Evolutionary conservation across 1,140 invertebrate genomes (phyloP), one percentile per base, ranked within the genome.

Genomic region (Bilobella aurantiaca): DNA sequence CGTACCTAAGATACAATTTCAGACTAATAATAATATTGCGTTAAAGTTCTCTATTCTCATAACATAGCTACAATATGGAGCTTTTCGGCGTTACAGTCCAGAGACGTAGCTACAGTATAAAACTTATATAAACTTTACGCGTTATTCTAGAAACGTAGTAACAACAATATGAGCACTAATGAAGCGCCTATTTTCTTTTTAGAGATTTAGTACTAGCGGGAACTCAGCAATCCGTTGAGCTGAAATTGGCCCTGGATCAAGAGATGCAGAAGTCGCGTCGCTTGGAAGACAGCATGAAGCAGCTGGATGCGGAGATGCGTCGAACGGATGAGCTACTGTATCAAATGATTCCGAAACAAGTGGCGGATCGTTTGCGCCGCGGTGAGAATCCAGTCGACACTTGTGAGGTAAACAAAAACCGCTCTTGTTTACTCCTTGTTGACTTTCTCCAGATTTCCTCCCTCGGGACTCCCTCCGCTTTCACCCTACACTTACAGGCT

Each of bases 281-380:
- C 74, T 76, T 98, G 30, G 93, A 97, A 74, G 93, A 96, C 73
- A 96, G 91, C 0, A 97, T 98, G 93, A 82, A 87, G 68, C 94
- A 95, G 77, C 76, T 98, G 69, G 93, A 98, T 75, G 87, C 91
- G 65, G 94, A 98, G 77, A 97, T 96, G 92, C 87, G 88, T 73
- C 82, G 92, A 64, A 98, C 95, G 0, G 94, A 98, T 75, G 91
- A 96, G 69, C 79, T 98, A 0, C 78, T 98, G 0, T 98, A 98
- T 78, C 95, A 98, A 79, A 97, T 98, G 94, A 96, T 98, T 81
- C 96, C 95, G 3, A 96, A 96, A 78, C 89, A 92, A 77, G 93
- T 96, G 0, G 93, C 94, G 0, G 93, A 97, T 78, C 81, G 93
- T 65, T 79, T 98, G 23, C 79, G 94, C 66, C 88, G 87, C 62